Percentiles rank a stretch among this genome's conserved stretches.
Evolutionary conservation across 2,797 vertebrate species (phyloP).

Genomic region (Bradypodion ventrale): DNA sequence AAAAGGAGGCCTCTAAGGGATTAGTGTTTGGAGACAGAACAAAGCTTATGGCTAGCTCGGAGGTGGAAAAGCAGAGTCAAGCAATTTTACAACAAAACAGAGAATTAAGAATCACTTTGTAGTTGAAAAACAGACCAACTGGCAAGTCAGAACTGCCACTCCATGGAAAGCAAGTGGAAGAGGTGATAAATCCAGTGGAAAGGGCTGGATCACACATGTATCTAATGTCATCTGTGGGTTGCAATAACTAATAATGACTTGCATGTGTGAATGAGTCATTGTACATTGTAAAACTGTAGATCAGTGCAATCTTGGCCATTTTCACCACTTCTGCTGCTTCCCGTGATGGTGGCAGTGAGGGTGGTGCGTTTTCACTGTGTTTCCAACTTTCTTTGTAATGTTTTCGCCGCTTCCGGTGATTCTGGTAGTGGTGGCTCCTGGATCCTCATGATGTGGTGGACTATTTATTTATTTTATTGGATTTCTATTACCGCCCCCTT

Average conservation of each 20-base stretch:
- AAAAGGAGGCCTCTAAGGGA: conserved; percentile 43
- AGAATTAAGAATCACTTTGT: conserved; percentile 39
- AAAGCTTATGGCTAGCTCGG: conserved; percentile 49
- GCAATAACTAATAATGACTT: neutral
- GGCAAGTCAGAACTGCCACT: neutral
- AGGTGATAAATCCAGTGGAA: neutral
- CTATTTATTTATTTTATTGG: too few relatives aligned
- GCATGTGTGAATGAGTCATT: neutral
- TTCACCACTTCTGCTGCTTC: too few relatives aligned
- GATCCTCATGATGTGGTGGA: too few relatives aligned
- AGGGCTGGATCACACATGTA: neutral
- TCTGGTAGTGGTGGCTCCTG: too few relatives aligned
- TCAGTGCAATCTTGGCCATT: too few relatives aligned
- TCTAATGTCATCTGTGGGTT: neutral
- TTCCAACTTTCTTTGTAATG: too few relatives aligned
- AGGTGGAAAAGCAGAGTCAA: conserved; percentile 49
- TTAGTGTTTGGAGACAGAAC: conserved; percentile 45
- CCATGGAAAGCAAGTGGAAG: neutral
- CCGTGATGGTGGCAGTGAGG: too few relatives aligned
- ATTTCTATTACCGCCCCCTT: too few relatives aligned
- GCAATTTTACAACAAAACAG: conserved; percentile 48
- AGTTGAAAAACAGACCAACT: conserved; percentile 34
- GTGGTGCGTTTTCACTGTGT: too few relatives aligned
- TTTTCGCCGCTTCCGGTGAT: too few relatives aligned
- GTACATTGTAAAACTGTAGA: too few relatives aligned